Conservation (phyloP, 64 coral and sea anemone genomes). For the Porites australiensis region DNA sequence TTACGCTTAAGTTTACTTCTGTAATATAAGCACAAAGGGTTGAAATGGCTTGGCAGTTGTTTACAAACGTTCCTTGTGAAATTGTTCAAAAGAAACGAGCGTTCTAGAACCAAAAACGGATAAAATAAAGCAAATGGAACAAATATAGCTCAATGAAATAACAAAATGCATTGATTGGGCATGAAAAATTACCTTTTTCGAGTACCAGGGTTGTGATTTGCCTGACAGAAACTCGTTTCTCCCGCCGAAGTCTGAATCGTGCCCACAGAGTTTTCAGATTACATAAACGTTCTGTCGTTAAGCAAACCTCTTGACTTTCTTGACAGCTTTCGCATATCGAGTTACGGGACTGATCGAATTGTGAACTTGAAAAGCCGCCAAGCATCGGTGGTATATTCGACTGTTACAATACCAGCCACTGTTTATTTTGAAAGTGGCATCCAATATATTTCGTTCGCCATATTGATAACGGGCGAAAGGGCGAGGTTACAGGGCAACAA, state of each 20-base stretch:
- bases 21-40: no score
- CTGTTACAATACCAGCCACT: slow-evolving; percentile 11
- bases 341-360: background rate
- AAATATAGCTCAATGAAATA: background rate
- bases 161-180: background rate
- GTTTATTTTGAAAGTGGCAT: slow-evolving; percentile 8
- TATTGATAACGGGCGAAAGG: background rate
- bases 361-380: background rate
- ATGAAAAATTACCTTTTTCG: slow-evolving; percentile 21
- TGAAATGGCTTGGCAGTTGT: no score
- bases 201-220: background rate
- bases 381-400: background rate
- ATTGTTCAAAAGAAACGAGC: background rate
- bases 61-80: background rate
- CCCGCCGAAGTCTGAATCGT: background rate
- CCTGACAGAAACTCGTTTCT: slow-evolving; percentile 18
- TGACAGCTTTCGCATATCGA: slow-evolving; percentile 32
- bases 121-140: background rate
- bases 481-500: background rate
- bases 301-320: slow-evolving; percentile 5
- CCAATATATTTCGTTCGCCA: slow-evolving; percentile 7
- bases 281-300: background rate
- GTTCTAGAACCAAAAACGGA: background rate
- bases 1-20: background rate
- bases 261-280: no score